Conservation (phyloP, 2,113 vertebrate genomes). For the Aspiorhynchus laticeps region DNA sequence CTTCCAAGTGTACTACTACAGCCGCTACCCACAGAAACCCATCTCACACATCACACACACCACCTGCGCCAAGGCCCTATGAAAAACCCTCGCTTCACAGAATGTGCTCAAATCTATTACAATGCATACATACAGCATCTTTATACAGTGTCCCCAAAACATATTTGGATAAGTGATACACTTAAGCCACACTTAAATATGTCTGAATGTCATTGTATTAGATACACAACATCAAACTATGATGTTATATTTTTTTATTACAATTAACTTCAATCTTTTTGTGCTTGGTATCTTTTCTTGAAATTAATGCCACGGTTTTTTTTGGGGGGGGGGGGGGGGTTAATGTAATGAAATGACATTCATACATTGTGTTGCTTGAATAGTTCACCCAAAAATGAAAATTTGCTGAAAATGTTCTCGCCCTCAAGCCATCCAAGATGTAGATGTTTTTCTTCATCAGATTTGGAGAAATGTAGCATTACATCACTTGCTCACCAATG, state of each 20-base stretch:
- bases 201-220: not conserved
- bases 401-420: no score
- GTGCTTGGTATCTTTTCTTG: not conserved
- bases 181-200: not conserved
- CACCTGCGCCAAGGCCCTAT: slow-evolving; percentile 91
- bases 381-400: no score
- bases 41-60: slow-evolving; percentile 81
- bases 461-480: no score
- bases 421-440: no score
- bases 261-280: no score
- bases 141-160: not conserved
- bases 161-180: not conserved
- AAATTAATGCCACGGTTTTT: not conserved
- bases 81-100: slow-evolving; percentile 52
- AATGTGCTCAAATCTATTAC: slow-evolving; percentile 21
- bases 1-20: slow-evolving; percentile 90
- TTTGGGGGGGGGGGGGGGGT: no score
- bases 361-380: not conserved
- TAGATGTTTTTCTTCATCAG: no score
- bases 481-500: no score
- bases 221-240: not conserved
- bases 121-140: not conserved
- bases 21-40: slow-evolving; percentile 86
- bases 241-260: no score
- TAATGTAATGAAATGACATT: not conserved